Percentiles rank a stretch among this genome's conserved stretches.
Evolutionary conservation across 1,140 invertebrate species (phyloP).

Genomic region (Drosophila pseudoananassae): DNA sequence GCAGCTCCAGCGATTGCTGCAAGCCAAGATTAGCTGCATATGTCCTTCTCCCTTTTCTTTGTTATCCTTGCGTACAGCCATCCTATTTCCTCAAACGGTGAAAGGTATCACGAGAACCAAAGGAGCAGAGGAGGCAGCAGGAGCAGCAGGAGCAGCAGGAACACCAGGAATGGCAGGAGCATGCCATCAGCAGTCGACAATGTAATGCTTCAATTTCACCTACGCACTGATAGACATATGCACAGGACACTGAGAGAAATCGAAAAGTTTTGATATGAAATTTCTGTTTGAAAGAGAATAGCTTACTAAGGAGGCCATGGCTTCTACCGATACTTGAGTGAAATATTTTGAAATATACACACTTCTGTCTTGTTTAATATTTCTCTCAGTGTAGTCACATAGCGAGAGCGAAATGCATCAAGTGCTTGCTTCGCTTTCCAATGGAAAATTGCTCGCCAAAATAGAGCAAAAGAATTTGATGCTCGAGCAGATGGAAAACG

Average conservation of each 20-base stretch:
- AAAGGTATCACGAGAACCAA: constrained; percentile 34
- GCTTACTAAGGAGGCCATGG: too few species aligned
- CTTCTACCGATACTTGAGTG: too few species aligned
- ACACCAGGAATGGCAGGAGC: constrained; percentile 20
- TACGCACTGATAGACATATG: constrained; percentile 20
- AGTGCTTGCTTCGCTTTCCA: constrained; percentile 53
- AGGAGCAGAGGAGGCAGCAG: constrained; percentile 1
- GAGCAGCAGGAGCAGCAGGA: neutral
- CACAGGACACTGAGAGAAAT: constrained; percentile 1
- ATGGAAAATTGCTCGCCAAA: constrained; percentile 52
- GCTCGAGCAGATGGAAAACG: constrained; percentile 52
- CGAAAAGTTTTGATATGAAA: too few species aligned
- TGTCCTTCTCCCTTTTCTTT: neutral
- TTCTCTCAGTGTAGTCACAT: constrained; percentile 16
- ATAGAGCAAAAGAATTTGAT: constrained; percentile 37
- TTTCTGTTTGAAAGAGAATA: too few species aligned
- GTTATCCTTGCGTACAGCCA: neutral
- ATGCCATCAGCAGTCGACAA: constrained; percentile 62
- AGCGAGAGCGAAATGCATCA: constrained; percentile 41
- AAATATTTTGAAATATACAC: too few species aligned
- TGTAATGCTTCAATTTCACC: constrained; percentile 68
- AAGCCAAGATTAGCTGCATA: constrained; percentile 26
- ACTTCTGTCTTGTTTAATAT: neutral
- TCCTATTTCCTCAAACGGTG: neutral
- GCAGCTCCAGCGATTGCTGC: constrained; percentile 13